These are phyloP conservation scores for Callinectes sapidus DNA, from an alignment of 2,888 invertebrate genomes.

Conservation along the genomic window DNA sequence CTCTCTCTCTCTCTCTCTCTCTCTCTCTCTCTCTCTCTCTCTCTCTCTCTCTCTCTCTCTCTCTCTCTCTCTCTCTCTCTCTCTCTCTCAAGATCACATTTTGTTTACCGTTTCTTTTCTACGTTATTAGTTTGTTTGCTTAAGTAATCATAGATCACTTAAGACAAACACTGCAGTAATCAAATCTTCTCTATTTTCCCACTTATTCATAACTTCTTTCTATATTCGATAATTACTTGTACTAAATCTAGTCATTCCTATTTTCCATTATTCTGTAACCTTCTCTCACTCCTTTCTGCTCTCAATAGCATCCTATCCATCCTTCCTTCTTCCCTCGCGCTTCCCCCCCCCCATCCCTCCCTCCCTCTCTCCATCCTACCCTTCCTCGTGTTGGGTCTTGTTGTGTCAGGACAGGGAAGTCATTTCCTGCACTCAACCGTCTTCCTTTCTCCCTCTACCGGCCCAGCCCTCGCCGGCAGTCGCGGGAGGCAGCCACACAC, in stretches of 20 bases:
- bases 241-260: neutral
- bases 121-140: neutral
- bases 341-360: neutral
- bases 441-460: conserved; percentile 41
- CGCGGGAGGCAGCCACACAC: conserved; percentile 48
- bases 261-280: neutral
- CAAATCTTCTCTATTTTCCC: neutral
- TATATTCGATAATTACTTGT: neutral
- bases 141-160: neutral
- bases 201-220: neutral
- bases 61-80: conserved; percentile 40
- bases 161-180: neutral
- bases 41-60: conserved; percentile 41
- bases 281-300: neutral
- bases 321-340: neutral
- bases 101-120: neutral
- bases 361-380: neutral
- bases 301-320: neutral
- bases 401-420: conserved; percentile 33
- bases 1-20: conserved; percentile 12
- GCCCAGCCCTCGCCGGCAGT: conserved; percentile 47
- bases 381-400: conserved; percentile 30
- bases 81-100: neutral
- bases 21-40: conserved; percentile 30
- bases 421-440: conserved; percentile 52